These are phyloP conservation scores for Sesamia inferens DNA, from an alignment of 2,888 invertebrate species.

Conservation along the genomic window DNA sequence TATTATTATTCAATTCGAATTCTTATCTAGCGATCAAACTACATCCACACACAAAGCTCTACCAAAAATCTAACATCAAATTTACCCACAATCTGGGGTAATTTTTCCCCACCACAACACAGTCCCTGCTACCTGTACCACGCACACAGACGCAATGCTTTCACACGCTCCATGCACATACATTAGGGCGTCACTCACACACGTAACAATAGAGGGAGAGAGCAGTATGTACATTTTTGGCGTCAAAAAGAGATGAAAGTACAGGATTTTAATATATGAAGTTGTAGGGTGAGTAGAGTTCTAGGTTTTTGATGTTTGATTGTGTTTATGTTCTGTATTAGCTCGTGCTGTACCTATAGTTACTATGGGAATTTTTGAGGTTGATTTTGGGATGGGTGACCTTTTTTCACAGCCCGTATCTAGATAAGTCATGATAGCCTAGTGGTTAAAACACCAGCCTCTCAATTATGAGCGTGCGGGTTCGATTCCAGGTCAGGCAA, in stretches of 20 bases:
- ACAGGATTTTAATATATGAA: constrained; percentile 51
- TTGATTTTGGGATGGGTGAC: constrained; percentile 12
- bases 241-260: constrained; percentile 36
- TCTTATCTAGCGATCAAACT: not conserved
- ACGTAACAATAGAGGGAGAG: constrained; percentile 44
- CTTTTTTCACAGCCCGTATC: not conserved
- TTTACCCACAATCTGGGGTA: constrained; percentile 48
- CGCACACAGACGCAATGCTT: constrained; percentile 73
- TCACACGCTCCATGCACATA: constrained; percentile 69
- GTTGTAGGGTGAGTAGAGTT: constrained; percentile 43
- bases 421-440: no score
- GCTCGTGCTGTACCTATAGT: not conserved
- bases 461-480: no score
- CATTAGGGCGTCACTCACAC: constrained; percentile 71
- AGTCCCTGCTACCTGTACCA: constrained; percentile 70
- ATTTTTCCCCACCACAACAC: constrained; percentile 45
- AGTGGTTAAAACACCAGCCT: no score
- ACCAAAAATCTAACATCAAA: no score
- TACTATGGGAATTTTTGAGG: not conserved
- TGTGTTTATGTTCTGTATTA: constrained; percentile 8
- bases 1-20: no score
- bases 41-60: not conserved
- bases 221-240: not conserved
- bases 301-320: constrained; percentile 36
- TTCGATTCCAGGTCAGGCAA: no score